Evolutionary conservation across 30 jellyfish, hydroid and myxozoan genomes (phyloP), one percentile per base, ranked within the genome.

Genomic region (Catostylus mosaicus): DNA sequence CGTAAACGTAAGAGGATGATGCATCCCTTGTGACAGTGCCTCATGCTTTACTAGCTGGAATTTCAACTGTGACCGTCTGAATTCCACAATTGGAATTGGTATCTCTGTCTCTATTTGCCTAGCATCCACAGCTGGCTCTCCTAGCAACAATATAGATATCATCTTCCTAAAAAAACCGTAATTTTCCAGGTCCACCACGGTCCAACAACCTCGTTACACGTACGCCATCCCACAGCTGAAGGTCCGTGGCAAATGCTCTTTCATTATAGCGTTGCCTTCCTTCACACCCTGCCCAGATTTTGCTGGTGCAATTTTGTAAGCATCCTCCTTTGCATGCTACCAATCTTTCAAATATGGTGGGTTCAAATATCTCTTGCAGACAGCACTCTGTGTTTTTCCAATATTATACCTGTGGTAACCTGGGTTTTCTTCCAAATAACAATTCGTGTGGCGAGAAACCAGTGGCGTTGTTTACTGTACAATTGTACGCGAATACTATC

Each of bases 161-260:
- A 19, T 80, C 83, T 45, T 80, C 84, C 90, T 84, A 80, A 32
- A 64, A 80, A 12, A 75, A 80, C 3, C 76, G 82, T 32, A 80
- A 48, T 50, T 80, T 80, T 64, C 90, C 90, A 65, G 82, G 66
- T 43, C 90, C 90, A 31, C 65, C 90, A 0, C 75, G 47, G 22
- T 65, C 83, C n/a, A 67, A 6, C 26, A 80, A 33, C 12, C 63
- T 62, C 66, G 43, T 62, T 30, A 79, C 90, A 4, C 34, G 75
- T 9, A 76, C 88, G 6, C 78, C 14, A 60, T 33, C 88, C n/a
- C 88, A 84, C 27, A 36, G 67, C 8, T 11, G n/a, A 10, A 57
- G 88, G 30, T 76, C 23, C 38, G 65, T 56, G 48, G 65, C 65
- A 69, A 69, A 14, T 3, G 37, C 82, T 69, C 37, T 32, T 69